Percentiles rank a stretch among this genome's conserved stretches.
Conservation (phyloP, 2,888 invertebrate species). For the Euproctis similis region DNA sequence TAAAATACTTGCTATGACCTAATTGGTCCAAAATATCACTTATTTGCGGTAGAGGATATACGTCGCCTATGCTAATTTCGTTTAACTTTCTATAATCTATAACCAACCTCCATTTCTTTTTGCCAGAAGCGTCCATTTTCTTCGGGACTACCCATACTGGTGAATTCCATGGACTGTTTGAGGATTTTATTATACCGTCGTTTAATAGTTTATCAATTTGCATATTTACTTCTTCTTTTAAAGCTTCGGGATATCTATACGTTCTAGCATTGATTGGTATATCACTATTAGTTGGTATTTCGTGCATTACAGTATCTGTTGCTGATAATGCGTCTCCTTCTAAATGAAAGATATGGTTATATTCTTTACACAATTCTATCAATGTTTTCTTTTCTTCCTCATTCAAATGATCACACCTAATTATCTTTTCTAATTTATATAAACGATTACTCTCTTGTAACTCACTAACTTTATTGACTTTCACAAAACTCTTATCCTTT, state of each 20-base stretch:
- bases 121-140: background rate
- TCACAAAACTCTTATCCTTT: too few relatives aligned
- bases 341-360: too few relatives aligned
- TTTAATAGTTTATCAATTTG: slow-evolving; percentile 1
- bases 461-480: too few relatives aligned
- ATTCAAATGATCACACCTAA: too few relatives aligned
- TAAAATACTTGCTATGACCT: background rate
- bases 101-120: slow-evolving; percentile 1
- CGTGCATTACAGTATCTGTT: too few relatives aligned
- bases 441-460: too few relatives aligned
- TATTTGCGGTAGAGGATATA: slow-evolving; percentile 2
- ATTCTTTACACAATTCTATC: too few relatives aligned
- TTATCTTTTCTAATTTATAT: too few relatives aligned
- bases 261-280: slow-evolving; percentile 1
- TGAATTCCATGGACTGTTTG: background rate
- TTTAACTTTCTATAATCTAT: slow-evolving; percentile 1
- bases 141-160: slow-evolving; percentile 1
- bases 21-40: slow-evolving; percentile 2
- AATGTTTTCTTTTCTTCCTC: too few relatives aligned
- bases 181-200: background rate
- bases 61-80: background rate
- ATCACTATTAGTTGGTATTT: too few relatives aligned
- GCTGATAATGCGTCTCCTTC: too few relatives aligned
- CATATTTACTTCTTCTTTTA: slow-evolving; percentile 1
- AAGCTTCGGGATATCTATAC: background rate